phyloP scores from a whole-genome alignment of 2,888 invertebrate genomes.

The Xestia xanthographa region DNA sequence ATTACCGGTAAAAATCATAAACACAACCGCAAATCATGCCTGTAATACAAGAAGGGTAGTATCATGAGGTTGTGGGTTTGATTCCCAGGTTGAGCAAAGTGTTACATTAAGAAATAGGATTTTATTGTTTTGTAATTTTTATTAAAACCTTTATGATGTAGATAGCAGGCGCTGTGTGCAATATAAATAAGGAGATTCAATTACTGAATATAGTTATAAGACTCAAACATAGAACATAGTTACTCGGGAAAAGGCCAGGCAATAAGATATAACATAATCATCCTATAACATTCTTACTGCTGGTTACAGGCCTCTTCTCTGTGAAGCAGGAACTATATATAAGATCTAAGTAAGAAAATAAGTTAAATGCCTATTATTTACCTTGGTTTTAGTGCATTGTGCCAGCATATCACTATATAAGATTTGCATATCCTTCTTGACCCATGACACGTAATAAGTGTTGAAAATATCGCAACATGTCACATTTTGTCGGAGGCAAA shows the following conservation, averaged over 20 bases:
- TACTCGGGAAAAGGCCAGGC: no score
- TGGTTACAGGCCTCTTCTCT: no score
- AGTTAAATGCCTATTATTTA: slow-evolving; percentile 61
- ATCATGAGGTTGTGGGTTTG: neutral
- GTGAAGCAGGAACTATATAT: no score
- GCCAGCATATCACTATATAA: slow-evolving; percentile 83
- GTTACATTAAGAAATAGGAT: neutral
- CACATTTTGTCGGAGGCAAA: slow-evolving; percentile 80
- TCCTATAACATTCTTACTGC: no score
- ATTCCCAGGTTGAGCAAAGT: neutral
- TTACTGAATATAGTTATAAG: no score
- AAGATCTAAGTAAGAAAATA: neutral
- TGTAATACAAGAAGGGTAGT: neutral
- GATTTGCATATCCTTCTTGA: slow-evolving; percentile 60
- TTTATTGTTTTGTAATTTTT: no score
- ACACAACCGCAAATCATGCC: neutral
- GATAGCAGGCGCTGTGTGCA: no score
- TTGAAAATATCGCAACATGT: slow-evolving; percentile 81
- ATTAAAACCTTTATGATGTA: no score
- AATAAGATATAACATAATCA: no score
- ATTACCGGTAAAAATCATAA: neutral
- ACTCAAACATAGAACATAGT: no score
- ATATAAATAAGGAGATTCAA: no score
- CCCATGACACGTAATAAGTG: slow-evolving; percentile 79
- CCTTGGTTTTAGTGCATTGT: slow-evolving; percentile 83